Conservation (phyloP, 2,888 invertebrate species). For the Netelia melanura region DNA sequence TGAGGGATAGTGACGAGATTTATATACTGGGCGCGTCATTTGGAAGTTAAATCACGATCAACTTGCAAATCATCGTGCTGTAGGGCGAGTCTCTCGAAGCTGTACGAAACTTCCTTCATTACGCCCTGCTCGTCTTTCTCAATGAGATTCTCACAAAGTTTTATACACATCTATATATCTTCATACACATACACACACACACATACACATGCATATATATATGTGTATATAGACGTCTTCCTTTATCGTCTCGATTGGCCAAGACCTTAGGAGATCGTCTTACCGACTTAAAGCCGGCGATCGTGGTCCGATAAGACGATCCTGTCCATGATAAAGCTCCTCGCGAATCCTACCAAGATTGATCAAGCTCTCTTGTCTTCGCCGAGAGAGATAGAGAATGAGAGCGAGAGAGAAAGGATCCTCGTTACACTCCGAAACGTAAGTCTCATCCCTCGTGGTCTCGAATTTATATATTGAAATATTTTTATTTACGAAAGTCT, state of each 20-base stretch:
- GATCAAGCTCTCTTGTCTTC: not conserved
- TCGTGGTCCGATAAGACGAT: conserved; percentile 52
- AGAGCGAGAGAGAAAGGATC: not conserved
- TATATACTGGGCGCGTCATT: conserved; percentile 66
- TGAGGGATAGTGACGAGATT: conserved; percentile 30
- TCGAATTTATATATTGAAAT: too few relatives aligned
- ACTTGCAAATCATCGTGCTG: conserved; percentile 75
- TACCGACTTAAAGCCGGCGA: conserved; percentile 40
- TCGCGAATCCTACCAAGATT: conserved; percentile 41
- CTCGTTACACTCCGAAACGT: too few relatives aligned
- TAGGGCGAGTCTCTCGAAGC: conserved; percentile 39
- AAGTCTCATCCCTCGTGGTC: too few relatives aligned
- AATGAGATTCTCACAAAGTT: conserved; percentile 44
- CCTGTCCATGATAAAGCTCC: conserved; percentile 36
- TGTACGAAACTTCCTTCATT: conserved; percentile 63
- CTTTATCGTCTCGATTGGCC: conserved; percentile 40
- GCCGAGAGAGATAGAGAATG: not conserved
- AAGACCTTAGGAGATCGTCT: conserved; percentile 37
- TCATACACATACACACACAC: conserved; percentile 6
- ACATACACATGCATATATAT: not conserved
- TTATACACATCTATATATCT: conserved; percentile 35
- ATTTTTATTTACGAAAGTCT: too few relatives aligned
- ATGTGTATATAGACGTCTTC: not conserved
- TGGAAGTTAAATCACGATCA: conserved; percentile 78
- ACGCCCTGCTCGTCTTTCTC: conserved; percentile 51